phyloP scores from a whole-genome alignment of 2,113 vertebrate species.

The Callorhinus ursinus region DNA sequence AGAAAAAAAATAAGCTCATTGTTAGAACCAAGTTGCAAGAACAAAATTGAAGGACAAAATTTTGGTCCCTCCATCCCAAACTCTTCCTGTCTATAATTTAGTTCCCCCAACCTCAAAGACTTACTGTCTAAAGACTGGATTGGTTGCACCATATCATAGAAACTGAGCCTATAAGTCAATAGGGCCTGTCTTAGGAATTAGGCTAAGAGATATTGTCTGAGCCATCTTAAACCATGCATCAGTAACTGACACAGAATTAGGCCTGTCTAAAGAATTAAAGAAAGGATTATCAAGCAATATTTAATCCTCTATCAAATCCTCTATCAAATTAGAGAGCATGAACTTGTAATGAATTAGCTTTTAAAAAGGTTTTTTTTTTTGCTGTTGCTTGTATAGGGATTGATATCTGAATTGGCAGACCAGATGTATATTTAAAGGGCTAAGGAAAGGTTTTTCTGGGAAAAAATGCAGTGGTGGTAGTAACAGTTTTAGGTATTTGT shows the following conservation, averaged over 20 bases:
- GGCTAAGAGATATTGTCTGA: too few species aligned
- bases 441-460: neutral
- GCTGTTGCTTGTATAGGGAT: neutral
- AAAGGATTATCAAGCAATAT: neutral
- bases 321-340: neutral
- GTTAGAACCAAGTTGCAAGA: neutral
- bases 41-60: neutral
- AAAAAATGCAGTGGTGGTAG: neutral
- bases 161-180: neutral
- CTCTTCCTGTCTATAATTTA: neutral
- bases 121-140: neutral
- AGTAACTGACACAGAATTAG: too few species aligned
- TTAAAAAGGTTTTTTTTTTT: neutral
- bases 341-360: neutral
- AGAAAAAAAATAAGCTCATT: neutral
- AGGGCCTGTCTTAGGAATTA: too few species aligned
- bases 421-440: neutral
- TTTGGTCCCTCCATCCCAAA: neutral
- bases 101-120: neutral
- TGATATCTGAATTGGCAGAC: neutral
- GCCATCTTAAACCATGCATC: too few species aligned
- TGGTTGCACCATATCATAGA: neutral
- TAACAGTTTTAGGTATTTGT: neutral
- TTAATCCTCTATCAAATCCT: neutral
- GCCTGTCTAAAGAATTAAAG: neutral